These are phyloP conservation scores for Mesitornis unicolor DNA, from an alignment of 2,113 vertebrate genomes.

Conservation along the genomic window DNA sequence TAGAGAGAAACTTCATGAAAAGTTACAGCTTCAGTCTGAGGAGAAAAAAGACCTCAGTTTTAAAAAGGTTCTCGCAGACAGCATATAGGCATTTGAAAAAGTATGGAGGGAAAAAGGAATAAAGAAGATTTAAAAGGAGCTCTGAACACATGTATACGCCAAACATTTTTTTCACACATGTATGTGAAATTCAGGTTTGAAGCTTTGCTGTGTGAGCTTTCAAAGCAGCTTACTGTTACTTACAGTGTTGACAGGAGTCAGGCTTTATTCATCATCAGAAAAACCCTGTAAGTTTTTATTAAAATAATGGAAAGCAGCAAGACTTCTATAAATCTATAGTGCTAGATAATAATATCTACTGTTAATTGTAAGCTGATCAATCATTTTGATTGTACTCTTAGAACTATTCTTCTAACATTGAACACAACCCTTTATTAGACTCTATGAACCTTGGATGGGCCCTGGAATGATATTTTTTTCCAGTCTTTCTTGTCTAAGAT, in stretches of 20 bases:
- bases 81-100: not conserved
- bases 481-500: not conserved
- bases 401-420: not conserved
- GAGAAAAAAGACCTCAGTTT: not conserved
- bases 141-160: not conserved
- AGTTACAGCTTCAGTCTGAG: not conserved
- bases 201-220: not conserved
- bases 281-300: not conserved
- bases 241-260: not conserved
- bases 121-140: not conserved
- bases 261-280: not conserved
- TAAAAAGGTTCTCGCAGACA: not conserved
- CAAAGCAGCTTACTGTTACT: not conserved
- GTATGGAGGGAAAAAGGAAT: not conserved
- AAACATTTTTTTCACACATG: not conserved
- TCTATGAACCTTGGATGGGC: not conserved
- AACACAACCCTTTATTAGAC: not conserved
- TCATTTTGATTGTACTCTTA: not conserved
- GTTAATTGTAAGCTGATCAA: not conserved
- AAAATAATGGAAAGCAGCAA: not conserved
- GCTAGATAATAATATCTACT: not conserved
- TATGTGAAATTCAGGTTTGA: not conserved
- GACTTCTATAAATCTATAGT: not conserved
- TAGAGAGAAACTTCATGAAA: not conserved
- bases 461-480: not conserved